Evolutionary conservation across 1,140 invertebrate genomes (phyloP).

Genomic region (Marisa cornuarietis): DNA sequence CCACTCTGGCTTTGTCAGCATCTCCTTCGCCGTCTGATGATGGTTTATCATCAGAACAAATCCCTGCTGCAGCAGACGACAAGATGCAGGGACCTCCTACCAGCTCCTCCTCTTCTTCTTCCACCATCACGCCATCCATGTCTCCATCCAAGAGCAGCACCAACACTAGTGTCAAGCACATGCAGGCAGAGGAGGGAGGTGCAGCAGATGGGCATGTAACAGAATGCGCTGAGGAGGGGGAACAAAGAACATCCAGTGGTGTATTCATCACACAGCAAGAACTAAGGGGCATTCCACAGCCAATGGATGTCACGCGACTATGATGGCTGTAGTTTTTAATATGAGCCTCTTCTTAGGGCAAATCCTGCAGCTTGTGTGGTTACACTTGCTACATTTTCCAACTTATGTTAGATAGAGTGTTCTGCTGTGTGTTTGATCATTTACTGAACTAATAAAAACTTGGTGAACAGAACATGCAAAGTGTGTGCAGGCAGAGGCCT

Average conservation of each 20-base stretch:
- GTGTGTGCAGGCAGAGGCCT: no score
- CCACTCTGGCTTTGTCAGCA: background rate
- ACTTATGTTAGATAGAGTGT: no score
- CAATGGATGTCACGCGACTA: constrained; percentile 20
- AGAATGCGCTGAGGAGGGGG: background rate
- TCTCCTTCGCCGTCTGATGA: background rate
- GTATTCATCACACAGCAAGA: constrained; percentile 13
- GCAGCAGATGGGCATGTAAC: background rate
- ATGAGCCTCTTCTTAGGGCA: no score
- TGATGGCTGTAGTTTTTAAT: background rate
- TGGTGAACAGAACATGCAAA: no score
- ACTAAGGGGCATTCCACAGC: constrained; percentile 18
- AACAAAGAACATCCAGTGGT: background rate
- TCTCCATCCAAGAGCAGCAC: constrained; percentile 1
- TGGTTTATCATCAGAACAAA: background rate
- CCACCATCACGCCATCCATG: constrained; percentile 18
- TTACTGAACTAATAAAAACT: no score
- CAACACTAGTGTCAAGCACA: background rate
- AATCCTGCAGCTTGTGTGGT: no score
- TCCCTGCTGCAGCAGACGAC: background rate
- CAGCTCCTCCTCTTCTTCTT: constrained; percentile 15
- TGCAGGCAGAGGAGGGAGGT: background rate
- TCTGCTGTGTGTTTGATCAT: no score
- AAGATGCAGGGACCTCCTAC: background rate
- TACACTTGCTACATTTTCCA: no score